phyloP scores from a whole-genome alignment of 2,888 invertebrate species.

The Metacarcinus magister region DNA sequence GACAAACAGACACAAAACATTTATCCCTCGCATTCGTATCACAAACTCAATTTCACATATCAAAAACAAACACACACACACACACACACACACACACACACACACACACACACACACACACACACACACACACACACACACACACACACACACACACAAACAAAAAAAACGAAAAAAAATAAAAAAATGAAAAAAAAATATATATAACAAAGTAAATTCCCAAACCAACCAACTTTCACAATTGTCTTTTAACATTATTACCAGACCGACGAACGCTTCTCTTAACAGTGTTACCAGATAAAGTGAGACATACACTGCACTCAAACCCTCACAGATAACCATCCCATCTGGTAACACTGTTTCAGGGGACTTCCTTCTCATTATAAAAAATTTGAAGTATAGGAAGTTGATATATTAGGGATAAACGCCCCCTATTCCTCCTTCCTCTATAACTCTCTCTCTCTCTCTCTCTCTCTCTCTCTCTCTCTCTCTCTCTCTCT shows the following conservation, averaged over 20 bases:
- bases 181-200: no score
- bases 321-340: neutral
- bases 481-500: neutral
- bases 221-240: neutral
- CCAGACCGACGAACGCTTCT: neutral
- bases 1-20: neutral
- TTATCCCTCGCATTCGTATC: neutral
- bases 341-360: neutral
- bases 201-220: neutral
- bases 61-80: no score
- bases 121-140: no score
- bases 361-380: neutral
- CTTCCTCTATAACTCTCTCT: neutral
- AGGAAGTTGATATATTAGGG: neutral
- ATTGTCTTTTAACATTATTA: neutral
- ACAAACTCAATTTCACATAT: neutral
- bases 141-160: neutral
- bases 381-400: neutral
- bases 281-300: neutral
- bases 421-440: neutral
- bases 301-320: neutral
- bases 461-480: neutral
- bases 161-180: neutral
- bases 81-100: no score
- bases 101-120: no score